A percentile compares a stretch with the other conserved stretches of the same genome.
Evolutionary conservation across 2,113 vertebrate species (phyloP).

Genomic region (Morone chrysops): DNA sequence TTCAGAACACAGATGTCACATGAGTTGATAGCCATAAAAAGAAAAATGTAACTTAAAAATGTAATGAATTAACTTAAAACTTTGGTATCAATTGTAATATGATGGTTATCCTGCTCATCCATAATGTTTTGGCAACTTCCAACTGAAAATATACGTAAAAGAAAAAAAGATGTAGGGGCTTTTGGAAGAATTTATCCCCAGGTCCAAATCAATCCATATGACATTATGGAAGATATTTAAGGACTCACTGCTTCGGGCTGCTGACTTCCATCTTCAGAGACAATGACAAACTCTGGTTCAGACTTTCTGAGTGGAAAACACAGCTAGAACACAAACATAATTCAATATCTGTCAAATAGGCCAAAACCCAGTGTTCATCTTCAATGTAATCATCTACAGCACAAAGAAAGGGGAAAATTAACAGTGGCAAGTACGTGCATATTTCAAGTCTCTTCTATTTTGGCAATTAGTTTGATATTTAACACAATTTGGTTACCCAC

Average conservation of each 20-base stretch:
- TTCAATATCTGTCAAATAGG: background rate
- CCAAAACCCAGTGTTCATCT: background rate
- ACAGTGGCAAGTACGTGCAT: background rate
- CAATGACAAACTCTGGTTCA: slow-evolving; percentile 49
- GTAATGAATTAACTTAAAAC: too few species aligned
- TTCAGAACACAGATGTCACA: background rate
- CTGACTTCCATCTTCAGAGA: slow-evolving; percentile 68
- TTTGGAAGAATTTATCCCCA: background rate
- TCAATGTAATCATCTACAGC: background rate
- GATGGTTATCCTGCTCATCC: too few species aligned
- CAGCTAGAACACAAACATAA: slow-evolving; percentile 71
- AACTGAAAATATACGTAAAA: too few species aligned
- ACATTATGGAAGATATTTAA: background rate
- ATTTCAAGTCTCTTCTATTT: background rate
- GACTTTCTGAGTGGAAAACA: slow-evolving; percentile 63
- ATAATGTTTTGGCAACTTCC: too few species aligned
- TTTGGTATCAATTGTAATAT: too few species aligned
- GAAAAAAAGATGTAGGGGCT: too few species aligned
- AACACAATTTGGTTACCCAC: background rate
- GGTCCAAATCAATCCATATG: background rate
- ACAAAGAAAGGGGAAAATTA: background rate
- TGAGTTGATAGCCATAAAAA: background rate
- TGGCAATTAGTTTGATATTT: background rate
- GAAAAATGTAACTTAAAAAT: too few species aligned
- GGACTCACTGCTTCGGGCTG: slow-evolving; percentile 65